Evolutionary conservation across 2,888 invertebrate genomes (phyloP).

Genomic region (Lochmaea crataegi): DNA sequence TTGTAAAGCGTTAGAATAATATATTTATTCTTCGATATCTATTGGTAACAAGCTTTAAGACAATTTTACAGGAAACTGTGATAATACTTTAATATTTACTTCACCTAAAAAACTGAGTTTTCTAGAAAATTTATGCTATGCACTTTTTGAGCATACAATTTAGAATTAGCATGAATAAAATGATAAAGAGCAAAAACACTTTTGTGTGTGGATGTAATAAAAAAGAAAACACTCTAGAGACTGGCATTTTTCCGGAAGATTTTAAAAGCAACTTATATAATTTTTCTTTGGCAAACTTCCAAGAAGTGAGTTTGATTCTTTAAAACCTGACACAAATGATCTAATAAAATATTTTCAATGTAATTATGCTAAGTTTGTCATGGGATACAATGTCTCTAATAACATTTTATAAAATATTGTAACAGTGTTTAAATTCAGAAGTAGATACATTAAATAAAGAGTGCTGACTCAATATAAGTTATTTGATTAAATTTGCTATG

Average conservation of each 20-base stretch:
- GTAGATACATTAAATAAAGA: too few species aligned
- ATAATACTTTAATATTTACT: too few species aligned
- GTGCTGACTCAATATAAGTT: too few species aligned
- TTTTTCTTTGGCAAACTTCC: too few species aligned
- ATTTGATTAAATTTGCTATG: too few species aligned
- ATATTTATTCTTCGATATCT: too few species aligned
- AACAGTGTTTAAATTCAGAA: neutral
- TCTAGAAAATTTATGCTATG: too few species aligned
- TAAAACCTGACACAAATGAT: neutral
- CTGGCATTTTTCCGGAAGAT: neutral
- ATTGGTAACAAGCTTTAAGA: too few species aligned
- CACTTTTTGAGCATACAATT: too few species aligned
- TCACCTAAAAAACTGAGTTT: too few species aligned
- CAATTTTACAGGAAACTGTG: too few species aligned
- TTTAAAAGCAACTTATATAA: neutral
- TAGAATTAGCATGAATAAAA: neutral
- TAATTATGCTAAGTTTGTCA: neutral
- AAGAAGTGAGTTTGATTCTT: neutral
- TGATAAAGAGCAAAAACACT: neutral
- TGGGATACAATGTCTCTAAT: neutral
- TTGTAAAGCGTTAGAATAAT: too few species aligned
- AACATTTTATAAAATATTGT: neutral
- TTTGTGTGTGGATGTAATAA: neutral
- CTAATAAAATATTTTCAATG: neutral
- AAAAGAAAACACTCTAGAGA: neutral